phyloP scores from a whole-genome alignment of 2,113 vertebrate species.

The Alethe diademata region DNA sequence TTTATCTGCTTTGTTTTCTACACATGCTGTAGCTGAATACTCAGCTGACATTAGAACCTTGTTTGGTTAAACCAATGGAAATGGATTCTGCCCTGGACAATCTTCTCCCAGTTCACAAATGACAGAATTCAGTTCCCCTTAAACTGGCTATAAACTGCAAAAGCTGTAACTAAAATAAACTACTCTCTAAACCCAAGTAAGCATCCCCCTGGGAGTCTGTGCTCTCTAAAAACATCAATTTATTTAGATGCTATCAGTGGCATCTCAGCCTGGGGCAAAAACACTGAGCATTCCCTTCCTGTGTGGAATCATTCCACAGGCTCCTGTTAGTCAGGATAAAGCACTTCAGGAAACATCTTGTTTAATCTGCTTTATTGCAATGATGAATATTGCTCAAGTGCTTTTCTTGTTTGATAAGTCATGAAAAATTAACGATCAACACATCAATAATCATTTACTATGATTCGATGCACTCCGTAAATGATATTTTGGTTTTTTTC shows the following conservation, averaged over 20 bases:
- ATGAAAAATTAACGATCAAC: neutral
- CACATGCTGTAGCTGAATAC: neutral
- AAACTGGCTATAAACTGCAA: neutral
- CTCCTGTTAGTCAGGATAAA: neutral
- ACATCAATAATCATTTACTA: neutral
- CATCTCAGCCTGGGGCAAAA: neutral
- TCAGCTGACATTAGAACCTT: neutral
- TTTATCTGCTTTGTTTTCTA: neutral
- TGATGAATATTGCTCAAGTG: neutral
- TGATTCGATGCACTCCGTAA: rapidly evolving
- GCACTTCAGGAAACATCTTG: neutral
- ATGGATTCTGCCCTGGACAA: neutral
- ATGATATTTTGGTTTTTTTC: neutral
- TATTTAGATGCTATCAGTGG: neutral
- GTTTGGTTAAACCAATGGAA: neutral
- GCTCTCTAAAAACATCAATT: neutral
- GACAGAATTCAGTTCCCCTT: neutral
- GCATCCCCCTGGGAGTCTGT: neutral
- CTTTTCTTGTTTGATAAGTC: neutral
- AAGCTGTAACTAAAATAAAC: conserved; percentile 19
- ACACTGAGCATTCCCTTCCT: neutral
- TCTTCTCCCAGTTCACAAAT: neutral
- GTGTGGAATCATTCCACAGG: neutral
- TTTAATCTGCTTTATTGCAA: conserved; percentile 6
- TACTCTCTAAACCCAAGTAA: neutral